phyloP scores from a whole-genome alignment of 2,888 invertebrate genomes.

The Dicyrtomina minuta region DNA sequence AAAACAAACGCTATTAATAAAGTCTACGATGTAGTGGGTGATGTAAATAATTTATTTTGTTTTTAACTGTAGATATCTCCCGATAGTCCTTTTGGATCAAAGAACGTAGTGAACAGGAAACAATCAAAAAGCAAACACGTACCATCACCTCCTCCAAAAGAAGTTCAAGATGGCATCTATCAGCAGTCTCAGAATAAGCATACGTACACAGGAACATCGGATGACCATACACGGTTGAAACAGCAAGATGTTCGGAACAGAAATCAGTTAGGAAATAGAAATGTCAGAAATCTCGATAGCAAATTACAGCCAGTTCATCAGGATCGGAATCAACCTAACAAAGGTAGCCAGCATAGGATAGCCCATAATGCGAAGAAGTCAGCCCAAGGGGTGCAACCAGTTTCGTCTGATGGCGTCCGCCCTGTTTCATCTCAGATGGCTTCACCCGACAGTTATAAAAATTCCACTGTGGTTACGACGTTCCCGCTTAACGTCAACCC shows the following conservation, averaged over 20 bases:
- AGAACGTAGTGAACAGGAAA: not conserved
- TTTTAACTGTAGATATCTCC: not conserved
- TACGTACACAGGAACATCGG: too few species aligned
- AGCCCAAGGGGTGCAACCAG: not conserved
- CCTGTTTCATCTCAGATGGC: slow-evolving; percentile 1
- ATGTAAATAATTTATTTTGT: too few species aligned
- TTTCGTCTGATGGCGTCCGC: not conserved
- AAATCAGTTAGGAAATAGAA: too few species aligned
- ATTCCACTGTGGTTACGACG: not conserved
- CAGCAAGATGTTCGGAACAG: too few species aligned
- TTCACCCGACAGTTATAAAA: not conserved
- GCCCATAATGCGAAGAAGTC: slow-evolving; percentile 1
- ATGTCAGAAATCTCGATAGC: too few species aligned
- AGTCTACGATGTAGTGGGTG: too few species aligned
- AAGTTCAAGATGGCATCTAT: too few species aligned
- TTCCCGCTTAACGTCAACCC: not conserved
- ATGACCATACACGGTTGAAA: too few species aligned
- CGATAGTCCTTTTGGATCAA: not conserved
- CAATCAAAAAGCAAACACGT: not conserved
- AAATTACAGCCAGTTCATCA: too few species aligned
- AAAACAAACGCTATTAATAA: too few species aligned
- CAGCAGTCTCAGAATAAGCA: too few species aligned
- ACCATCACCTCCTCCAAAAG: too few species aligned
- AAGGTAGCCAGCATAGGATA: not conserved
- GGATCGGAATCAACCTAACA: not conserved